A percentile compares a stretch with the other conserved stretches of the same genome.
phyloP scores from a whole-genome alignment of 2,888 invertebrate species.

The Ichneumoninae sp. region DNA sequence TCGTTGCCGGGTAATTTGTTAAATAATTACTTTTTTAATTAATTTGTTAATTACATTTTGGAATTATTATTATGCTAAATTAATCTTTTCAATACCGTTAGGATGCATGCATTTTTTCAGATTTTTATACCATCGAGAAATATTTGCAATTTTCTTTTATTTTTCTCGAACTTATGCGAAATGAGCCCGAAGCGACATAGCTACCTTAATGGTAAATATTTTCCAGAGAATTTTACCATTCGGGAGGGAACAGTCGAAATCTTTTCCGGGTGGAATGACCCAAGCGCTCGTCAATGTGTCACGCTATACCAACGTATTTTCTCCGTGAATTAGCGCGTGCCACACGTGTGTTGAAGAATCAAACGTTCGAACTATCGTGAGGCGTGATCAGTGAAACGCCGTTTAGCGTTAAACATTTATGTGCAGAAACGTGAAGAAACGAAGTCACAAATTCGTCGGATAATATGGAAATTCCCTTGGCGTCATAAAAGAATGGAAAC shows the following conservation, averaged over 20 bases:
- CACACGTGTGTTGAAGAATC: not conserved
- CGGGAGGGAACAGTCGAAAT: not conserved
- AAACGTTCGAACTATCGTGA: no score
- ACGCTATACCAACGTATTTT: conserved; percentile 14
- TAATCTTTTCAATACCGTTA: no score
- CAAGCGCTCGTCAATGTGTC: conserved; percentile 23
- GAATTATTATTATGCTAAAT: no score
- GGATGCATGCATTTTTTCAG: no score
- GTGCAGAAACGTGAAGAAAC: not conserved
- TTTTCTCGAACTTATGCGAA: no score
- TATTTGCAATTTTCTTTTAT: no score
- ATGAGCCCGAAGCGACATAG: no score
- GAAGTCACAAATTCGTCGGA: conserved; percentile 29
- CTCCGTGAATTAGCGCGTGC: not conserved
- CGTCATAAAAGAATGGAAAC: conserved; percentile 59
- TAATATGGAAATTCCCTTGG: conserved; percentile 65
- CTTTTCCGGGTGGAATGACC: conserved; percentile 47
- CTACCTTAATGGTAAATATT: not conserved
- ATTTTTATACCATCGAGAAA: no score
- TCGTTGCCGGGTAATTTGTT: no score
- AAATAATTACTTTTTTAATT: no score
- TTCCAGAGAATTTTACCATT: not conserved
- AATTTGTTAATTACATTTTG: no score
- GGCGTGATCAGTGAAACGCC: not conserved
- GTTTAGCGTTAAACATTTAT: not conserved